Conservation (phyloP, 2,797 vertebrate species). For the Rhinophrynus dorsalis region DNA sequence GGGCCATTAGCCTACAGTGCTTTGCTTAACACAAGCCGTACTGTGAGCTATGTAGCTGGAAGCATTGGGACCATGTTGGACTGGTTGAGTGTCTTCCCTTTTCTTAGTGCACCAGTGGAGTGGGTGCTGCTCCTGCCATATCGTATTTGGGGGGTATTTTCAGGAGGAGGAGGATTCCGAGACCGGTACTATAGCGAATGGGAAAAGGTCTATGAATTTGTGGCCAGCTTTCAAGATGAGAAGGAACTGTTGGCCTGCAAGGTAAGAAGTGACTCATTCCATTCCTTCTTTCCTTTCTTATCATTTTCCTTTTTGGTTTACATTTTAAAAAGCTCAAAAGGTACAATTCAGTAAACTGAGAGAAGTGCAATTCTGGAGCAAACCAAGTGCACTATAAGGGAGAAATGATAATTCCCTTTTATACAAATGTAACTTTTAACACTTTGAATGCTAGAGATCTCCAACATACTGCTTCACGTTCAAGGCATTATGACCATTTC, state of each 20-base stretch:
- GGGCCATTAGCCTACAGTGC: conserved; percentile 75
- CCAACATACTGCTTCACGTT: no score
- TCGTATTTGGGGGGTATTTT: conserved; percentile 64
- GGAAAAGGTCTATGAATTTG: conserved; percentile 76
- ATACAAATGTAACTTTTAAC: no score
- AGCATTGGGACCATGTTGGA: conserved; percentile 75
- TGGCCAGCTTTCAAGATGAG: conserved; percentile 73
- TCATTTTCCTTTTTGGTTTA: background rate
- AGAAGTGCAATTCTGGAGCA: no score
- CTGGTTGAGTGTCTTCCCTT: conserved; percentile 80
- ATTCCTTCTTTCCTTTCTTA: background rate
- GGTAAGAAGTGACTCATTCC: conserved; percentile 58
- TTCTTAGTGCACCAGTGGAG: conserved; percentile 72
- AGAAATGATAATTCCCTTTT: no score
- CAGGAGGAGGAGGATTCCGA: conserved; percentile 67
- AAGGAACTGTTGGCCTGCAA: conserved; percentile 73
- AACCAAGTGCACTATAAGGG: no score
- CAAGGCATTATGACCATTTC: no score
- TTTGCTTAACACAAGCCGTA: conserved; percentile 79
- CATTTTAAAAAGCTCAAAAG: no score
- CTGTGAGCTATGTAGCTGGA: conserved; percentile 75
- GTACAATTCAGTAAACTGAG: no score
- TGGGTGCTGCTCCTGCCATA: conserved; percentile 79
- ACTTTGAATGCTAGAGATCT: no score
- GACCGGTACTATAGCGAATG: conserved; percentile 59